Evolutionary conservation across 2,797 vertebrate species (phyloP).

Genomic region (Girardinus metallicus): DNA sequence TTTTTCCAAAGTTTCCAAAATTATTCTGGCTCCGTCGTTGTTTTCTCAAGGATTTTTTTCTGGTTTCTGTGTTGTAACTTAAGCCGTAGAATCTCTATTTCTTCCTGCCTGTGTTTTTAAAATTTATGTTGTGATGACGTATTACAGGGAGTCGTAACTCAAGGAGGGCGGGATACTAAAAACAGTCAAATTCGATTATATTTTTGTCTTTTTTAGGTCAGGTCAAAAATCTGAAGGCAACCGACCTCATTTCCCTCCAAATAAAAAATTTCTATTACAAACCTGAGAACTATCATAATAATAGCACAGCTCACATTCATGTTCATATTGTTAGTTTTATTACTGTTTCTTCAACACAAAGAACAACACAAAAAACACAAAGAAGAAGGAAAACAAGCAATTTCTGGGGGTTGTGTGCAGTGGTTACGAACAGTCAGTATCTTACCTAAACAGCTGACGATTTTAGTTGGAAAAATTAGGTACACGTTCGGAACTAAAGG

Average conservation of each 20-base stretch:
- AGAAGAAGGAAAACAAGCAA: not conserved
- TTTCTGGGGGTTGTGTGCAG: not conserved
- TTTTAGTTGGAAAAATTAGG: not conserved
- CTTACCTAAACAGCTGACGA: not conserved
- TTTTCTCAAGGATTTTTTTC: conserved; percentile 53
- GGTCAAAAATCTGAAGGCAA: not conserved
- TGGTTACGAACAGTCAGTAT: not conserved
- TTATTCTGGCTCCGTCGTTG: conserved; percentile 40
- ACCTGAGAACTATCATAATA: not conserved
- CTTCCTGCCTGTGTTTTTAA: not conserved
- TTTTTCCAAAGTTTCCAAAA: conserved; percentile 70
- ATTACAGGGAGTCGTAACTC: not conserved
- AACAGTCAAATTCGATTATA: too few species aligned
- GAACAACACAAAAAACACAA: not conserved
- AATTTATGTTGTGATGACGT: not conserved
- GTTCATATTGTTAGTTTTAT: not conserved
- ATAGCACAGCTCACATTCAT: not conserved
- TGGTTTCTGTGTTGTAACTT: conserved; percentile 16
- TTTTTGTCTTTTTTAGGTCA: not conserved
- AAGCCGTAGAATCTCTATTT: not conserved
- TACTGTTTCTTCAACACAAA: not conserved
- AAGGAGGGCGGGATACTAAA: not conserved
- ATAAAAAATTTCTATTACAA: not conserved
- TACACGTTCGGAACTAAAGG: not conserved
- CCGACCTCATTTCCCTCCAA: not conserved